Evolutionary conservation across 92 coral and sea anemone species (phyloP).

Genomic region (Heteractis magnifica): DNA sequence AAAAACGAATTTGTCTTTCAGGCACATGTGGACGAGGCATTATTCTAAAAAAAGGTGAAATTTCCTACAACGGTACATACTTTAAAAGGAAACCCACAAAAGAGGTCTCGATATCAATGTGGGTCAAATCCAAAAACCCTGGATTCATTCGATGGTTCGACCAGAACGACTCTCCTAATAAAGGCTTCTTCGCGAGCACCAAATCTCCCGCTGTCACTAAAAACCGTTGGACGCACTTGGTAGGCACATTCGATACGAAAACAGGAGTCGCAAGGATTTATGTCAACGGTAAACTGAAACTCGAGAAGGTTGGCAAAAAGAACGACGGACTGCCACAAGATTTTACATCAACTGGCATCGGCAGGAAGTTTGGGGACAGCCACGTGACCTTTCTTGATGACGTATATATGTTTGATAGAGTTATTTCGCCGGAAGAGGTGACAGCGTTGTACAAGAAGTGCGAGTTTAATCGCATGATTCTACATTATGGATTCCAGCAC

Average conservation of each 20-base stretch:
- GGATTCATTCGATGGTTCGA: slow-evolving; percentile 95
- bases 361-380: slow-evolving; percentile 86
- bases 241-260: slow-evolving; percentile 88
- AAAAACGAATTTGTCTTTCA: slow-evolving; percentile 6
- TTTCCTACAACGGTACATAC: slow-evolving; percentile 62
- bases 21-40: slow-evolving; percentile 96
- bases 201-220: slow-evolving; percentile 68
- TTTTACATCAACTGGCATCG: slow-evolving; percentile 90
- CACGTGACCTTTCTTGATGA: slow-evolving; percentile 87
- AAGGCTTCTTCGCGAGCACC: slow-evolving; percentile 48
- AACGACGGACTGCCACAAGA: slow-evolving; percentile 84
- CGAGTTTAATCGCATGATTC: slow-evolving; percentile 93
- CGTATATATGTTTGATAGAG: slow-evolving; percentile 90
- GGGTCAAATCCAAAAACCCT: slow-evolving; percentile 90
- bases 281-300: slow-evolving; percentile 79
- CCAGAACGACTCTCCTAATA: slow-evolving; percentile 39
- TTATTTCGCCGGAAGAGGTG: slow-evolving; percentile 79
- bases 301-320: slow-evolving; percentile 75
- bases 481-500: slow-evolving; percentile 98
- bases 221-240: slow-evolving; percentile 92
- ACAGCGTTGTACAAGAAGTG: slow-evolving; percentile 79
- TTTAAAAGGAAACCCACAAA: slow-evolving; percentile 81
- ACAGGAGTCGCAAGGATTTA: slow-evolving; percentile 89
- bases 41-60: slow-evolving; percentile 76
- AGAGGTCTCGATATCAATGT: slow-evolving; percentile 94